These are phyloP conservation scores for Dipodomys merriami DNA, from an alignment of 2,113 vertebrate species.

Conservation along the genomic window DNA sequence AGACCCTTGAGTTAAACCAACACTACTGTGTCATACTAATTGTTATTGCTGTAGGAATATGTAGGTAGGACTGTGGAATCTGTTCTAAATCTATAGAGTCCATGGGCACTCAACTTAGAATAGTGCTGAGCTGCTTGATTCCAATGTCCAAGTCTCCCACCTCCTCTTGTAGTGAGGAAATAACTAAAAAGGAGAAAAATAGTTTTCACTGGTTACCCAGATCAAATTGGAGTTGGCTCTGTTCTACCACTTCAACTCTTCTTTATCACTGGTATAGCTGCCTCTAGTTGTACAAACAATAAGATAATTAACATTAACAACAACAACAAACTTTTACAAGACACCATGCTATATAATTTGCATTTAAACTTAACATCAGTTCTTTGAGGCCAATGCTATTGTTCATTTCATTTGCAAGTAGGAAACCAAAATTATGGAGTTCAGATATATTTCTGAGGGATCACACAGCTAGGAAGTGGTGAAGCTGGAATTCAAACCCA, in stretches of 20 bases:
- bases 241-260: not conserved
- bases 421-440: conserved; percentile 5
- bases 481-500: conserved; percentile 60
- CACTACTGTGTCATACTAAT: not conserved
- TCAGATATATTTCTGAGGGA: conserved; percentile 60
- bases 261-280: not conserved
- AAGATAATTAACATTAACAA: not conserved
- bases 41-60: not conserved
- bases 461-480: conserved; percentile 51
- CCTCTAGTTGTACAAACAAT: conserved; percentile 6
- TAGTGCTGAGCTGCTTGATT: not conserved
- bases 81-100: not conserved
- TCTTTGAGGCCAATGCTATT: conserved; percentile 14
- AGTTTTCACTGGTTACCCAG: conserved; percentile 2
- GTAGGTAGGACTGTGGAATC: not conserved
- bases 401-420: conserved; percentile 34
- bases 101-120: not conserved
- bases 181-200: not conserved
- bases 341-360: not conserved
- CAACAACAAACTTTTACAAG: not conserved
- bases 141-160: not conserved
- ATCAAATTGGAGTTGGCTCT: not conserved
- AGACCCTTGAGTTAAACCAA: not conserved
- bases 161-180: not conserved
- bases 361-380: not conserved